A percentile compares a stretch with the other conserved stretches of the same genome.
Conservation (phyloP, 2,797 vertebrate genomes). For the Podarcis siculus region DNA sequence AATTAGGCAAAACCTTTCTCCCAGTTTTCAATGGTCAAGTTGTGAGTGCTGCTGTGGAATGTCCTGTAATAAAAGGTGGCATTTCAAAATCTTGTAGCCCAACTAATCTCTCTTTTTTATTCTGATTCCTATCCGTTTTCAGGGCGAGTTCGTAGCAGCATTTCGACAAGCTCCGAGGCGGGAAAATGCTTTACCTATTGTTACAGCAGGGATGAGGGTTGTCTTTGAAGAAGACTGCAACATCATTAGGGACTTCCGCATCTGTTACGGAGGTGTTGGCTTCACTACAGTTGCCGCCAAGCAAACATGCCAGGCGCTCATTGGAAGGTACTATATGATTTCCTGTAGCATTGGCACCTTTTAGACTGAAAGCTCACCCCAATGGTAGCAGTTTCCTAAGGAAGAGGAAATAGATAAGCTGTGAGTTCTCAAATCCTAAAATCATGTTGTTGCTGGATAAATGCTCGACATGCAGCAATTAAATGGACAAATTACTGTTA, state of each 20-base stretch:
- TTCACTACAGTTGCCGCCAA: slow-evolving; percentile 75
- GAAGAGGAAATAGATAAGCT: background rate
- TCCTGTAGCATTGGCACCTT: background rate
- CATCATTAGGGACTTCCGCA: slow-evolving; percentile 80
- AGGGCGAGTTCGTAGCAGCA: slow-evolving; percentile 87
- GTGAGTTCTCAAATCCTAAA: background rate
- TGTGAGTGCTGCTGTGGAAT: background rate
- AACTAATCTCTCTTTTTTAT: background rate
- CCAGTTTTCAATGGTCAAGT: background rate
- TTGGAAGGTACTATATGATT: slow-evolving; percentile 73
- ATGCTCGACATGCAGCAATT: background rate
- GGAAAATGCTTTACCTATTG: slow-evolving; percentile 84
- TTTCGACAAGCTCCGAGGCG: slow-evolving; percentile 88
- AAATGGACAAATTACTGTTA: background rate
- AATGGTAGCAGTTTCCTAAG: background rate
- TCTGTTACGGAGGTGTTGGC: slow-evolving; percentile 86
- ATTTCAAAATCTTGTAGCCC: background rate
- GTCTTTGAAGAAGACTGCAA: slow-evolving; percentile 79
- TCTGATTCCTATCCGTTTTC: background rate
- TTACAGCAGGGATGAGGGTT: slow-evolving; percentile 87
- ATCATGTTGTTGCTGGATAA: background rate
- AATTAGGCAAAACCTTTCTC: background rate
- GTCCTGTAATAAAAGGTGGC: background rate
- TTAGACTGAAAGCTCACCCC: background rate
- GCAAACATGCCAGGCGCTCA: slow-evolving; percentile 77